Base-by-base conservation (phyloP, 2,888 invertebrate species). In the Limenitis camilla region DNA sequence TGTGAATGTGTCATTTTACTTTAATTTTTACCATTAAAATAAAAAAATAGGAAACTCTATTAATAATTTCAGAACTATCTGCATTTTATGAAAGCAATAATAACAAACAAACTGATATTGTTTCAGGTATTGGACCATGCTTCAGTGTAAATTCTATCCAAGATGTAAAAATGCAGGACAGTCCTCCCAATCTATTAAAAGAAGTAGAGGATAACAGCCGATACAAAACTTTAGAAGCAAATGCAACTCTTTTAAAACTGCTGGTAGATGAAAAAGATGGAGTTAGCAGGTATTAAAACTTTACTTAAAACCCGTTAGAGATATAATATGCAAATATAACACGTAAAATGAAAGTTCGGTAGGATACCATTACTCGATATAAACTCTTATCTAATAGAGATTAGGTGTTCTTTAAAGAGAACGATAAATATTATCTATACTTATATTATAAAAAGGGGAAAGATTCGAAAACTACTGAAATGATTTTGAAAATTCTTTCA, bases 201-300 rank as follows among this genome's bases (percentile, higher is more conserved):
- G 86, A 86, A 63, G 80, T 81, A 2, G 84, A 87, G 64, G 88
- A 88, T 63, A 88, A 85, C 68, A 84, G 86, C 55, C 76, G 85
- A 43, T 88, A 88, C 67, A 88, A 87, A 61, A 87, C 87, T 28
- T 62, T 87, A 50, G 82, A 86, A 61, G 87, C 84, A 7, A 88
- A 88, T 59, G 83, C 80, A 3, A 86, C 88, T 0, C 74, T 88
- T 29, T 61, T 87, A 8, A 85, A 84, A 53, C 72, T 87, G 5
- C 68, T 88, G 41, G 86, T 86, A 7, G 78, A 84, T 53, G 78
- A 82, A 47, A 84, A 85, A 61, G 79, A 78, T 68, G 87, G 87
- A 51, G 86, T 87, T 6, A 86, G 82, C 76, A 82, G 78, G 86
- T 86, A 68, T 46, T 10, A 38, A 9, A 10, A 28, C 5, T 38